phyloP scores from a whole-genome alignment of 2,113 vertebrate genomes.

The Polyodon spathula region DNA sequence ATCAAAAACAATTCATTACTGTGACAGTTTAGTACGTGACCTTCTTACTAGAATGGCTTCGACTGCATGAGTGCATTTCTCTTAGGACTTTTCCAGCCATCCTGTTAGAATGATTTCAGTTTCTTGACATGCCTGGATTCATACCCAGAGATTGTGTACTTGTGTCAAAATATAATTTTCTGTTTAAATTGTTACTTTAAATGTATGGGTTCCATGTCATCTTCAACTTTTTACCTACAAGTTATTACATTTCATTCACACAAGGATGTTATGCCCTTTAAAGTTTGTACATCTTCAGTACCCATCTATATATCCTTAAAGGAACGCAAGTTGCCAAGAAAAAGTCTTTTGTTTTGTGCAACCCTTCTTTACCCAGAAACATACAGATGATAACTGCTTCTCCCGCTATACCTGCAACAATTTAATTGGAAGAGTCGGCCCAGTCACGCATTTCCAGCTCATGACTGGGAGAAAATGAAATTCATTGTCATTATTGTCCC shows the following conservation, averaged over 20 bases:
- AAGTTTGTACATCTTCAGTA: no score
- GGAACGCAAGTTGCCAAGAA: slow-evolving; percentile 14
- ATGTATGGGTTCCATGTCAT: no score
- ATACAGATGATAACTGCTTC: slow-evolving; percentile 57
- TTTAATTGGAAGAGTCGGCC: slow-evolving; percentile 95
- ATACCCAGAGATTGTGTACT: slow-evolving; percentile 28
- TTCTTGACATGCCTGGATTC: slow-evolving; percentile 31
- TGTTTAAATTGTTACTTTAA: neutral
- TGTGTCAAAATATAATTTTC: slow-evolving; percentile 25
- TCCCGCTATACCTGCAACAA: slow-evolving; percentile 90
- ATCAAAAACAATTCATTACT: slow-evolving; percentile 51
- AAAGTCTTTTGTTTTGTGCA: slow-evolving; percentile 22
- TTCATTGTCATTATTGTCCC: slow-evolving; percentile 98
- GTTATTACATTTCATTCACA: no score
- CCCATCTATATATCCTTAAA: neutral
- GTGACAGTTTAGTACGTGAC: slow-evolving; percentile 59
- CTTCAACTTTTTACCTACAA: no score
- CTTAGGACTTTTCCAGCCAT: slow-evolving; percentile 50
- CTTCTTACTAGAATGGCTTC: slow-evolving; percentile 45
- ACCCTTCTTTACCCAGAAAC: slow-evolving; percentile 51
- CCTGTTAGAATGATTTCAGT: slow-evolving; percentile 40
- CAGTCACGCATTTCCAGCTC: slow-evolving; percentile 84
- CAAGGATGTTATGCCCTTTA: no score
- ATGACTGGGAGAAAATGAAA: slow-evolving; percentile 98
- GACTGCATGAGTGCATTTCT: slow-evolving; percentile 57